Percentiles rank a stretch among this genome's conserved stretches.
These are phyloP conservation scores for Drosophila hydei DNA, from an alignment of 1,140 invertebrate genomes.

Conservation along the genomic window DNA sequence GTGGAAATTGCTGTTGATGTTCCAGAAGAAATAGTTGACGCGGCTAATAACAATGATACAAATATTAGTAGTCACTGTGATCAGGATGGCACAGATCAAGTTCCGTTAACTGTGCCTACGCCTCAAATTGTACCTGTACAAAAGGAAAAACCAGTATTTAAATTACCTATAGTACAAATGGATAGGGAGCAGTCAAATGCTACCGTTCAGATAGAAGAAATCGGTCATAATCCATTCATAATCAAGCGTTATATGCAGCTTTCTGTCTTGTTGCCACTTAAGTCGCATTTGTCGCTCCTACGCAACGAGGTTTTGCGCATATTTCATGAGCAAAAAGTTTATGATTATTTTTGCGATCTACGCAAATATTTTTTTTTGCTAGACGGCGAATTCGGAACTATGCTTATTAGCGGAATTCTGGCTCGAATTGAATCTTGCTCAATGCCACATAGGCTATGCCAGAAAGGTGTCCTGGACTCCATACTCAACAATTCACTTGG, in stretches of 20 bases:
- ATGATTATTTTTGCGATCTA: slow-evolving; percentile 88
- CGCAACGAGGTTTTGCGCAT: slow-evolving; percentile 89
- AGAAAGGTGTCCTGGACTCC: slow-evolving; percentile 87
- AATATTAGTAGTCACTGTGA: not conserved
- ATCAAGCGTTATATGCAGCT: slow-evolving; percentile 87
- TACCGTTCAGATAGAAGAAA: not conserved
- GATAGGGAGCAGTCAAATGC: not conserved
- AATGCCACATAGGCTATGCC: slow-evolving; percentile 88
- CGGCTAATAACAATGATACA: slow-evolving; percentile 28
- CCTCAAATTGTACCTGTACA: not conserved
- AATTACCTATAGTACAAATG: not conserved
- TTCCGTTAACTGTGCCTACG: not conserved
- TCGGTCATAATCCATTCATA: slow-evolving; percentile 45
- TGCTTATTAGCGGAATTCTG: slow-evolving; percentile 88
- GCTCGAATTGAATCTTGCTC: slow-evolving; percentile 86
- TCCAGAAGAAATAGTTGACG: slow-evolving; percentile 28
- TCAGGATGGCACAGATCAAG: not conserved
- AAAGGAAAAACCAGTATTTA: not conserved
- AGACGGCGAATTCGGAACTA: slow-evolving; percentile 90
- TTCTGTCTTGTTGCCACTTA: slow-evolving; percentile 88
- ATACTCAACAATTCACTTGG: slow-evolving; percentile 87
- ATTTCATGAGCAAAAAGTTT: slow-evolving; percentile 87
- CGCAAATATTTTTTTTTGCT: slow-evolving; percentile 90
- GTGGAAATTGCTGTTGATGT: slow-evolving; percentile 13
- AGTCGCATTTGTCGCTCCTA: slow-evolving; percentile 88